phyloP scores from a whole-genome alignment of 1,140 invertebrate species.

The Macrocentrus cingulum region DNA sequence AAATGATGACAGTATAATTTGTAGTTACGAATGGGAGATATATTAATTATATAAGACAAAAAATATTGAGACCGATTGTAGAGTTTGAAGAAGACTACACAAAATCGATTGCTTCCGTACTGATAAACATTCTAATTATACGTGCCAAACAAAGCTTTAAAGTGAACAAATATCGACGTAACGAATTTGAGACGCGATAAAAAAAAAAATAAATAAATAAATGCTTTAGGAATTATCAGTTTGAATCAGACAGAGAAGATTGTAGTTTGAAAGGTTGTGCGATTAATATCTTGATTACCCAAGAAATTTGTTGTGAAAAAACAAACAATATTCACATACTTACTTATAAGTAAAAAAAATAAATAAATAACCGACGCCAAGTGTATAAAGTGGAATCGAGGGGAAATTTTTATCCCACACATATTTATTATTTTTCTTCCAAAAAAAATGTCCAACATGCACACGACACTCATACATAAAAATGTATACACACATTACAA shows the following conservation, averaged over 20 bases:
- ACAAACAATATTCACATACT: neutral
- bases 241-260: constrained; percentile 7
- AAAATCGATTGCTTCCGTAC: constrained; percentile 51
- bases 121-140: constrained; percentile 57
- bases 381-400: too few species aligned
- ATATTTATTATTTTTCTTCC: too few species aligned
- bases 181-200: constrained; percentile 16
- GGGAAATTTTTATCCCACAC: too few species aligned
- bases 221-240: constrained; percentile 32
- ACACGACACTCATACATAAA: too few species aligned
- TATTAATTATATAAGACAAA: constrained; percentile 16
- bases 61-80: constrained; percentile 15
- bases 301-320: too few species aligned
- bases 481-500: too few species aligned
- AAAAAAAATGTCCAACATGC: too few species aligned
- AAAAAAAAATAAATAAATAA: constrained; percentile 19
- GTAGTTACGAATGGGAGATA: too few species aligned
- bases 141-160: constrained; percentile 56
- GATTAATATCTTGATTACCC: too few species aligned
- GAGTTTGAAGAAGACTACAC: constrained; percentile 28
- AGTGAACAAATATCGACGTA: constrained; percentile 20
- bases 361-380: too few species aligned
- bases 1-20: too few species aligned
- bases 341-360: too few species aligned
- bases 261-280: constrained; percentile 23